These are phyloP conservation scores for Drosophila subobscura DNA, from an alignment of 1,140 invertebrate species.

Conservation along the genomic window DNA sequence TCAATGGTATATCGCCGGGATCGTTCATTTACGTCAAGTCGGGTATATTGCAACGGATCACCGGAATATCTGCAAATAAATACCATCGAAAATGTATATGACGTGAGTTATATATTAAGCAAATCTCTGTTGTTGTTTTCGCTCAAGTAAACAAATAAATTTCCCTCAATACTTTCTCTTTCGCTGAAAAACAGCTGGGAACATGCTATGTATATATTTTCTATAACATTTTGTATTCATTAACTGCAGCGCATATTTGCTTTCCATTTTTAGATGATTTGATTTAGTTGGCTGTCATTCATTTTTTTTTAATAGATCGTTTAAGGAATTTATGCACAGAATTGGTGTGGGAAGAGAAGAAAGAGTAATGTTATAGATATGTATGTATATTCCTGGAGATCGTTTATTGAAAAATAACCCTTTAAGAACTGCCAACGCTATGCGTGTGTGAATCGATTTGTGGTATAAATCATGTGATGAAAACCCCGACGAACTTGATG, in stretches of 20 bases:
- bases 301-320: conserved; percentile 20
- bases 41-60: conserved; percentile 53
- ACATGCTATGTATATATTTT: conserved; percentile 12
- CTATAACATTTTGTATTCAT: conserved; percentile 35
- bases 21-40: conserved; percentile 81
- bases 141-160: conserved; percentile 71
- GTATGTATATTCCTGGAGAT: neutral
- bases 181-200: conserved; percentile 43
- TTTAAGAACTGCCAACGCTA: too few relatives aligned
- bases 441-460: neutral
- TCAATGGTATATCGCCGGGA: conserved; percentile 77
- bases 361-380: neutral
- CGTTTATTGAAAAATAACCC: too few relatives aligned
- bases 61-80: conserved; percentile 53
- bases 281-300: conserved; percentile 32
- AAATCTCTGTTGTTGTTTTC: conserved; percentile 19
- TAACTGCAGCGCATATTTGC: conserved; percentile 28
- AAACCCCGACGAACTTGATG: neutral
- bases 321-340: conserved; percentile 10
- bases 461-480: conserved; percentile 25
- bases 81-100: conserved; percentile 30
- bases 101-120: conserved; percentile 38
- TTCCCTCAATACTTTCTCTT: conserved; percentile 38
- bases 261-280: conserved; percentile 10
- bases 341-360: neutral